These are phyloP conservation scores for Crenuchus spilurus DNA, from an alignment of 2,797 vertebrate species.

Conservation along the genomic window DNA sequence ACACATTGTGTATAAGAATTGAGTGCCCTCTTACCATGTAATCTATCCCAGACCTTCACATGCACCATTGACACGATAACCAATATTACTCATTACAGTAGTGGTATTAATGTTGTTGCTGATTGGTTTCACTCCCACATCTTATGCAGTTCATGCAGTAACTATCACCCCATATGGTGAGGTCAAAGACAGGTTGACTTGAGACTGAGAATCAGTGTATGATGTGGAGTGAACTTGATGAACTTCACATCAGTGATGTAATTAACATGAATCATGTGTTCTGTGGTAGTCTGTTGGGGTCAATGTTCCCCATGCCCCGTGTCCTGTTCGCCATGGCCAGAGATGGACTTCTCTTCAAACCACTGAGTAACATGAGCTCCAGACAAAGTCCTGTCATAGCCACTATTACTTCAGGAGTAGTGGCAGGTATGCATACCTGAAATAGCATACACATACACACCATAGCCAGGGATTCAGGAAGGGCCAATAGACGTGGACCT, in stretches of 20 bases:
- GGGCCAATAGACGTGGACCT: too few relatives aligned
- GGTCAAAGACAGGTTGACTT: not conserved
- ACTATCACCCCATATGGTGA: too few relatives aligned
- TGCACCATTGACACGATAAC: too few relatives aligned
- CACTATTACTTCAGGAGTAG: slow-evolving; percentile 77
- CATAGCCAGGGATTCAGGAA: too few relatives aligned
- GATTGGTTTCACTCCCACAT: too few relatives aligned
- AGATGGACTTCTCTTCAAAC: slow-evolving; percentile 86
- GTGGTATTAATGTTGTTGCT: too few relatives aligned
- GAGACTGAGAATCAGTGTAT: not conserved
- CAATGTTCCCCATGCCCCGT: slow-evolving; percentile 88
- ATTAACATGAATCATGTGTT: not conserved
- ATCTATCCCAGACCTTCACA: too few relatives aligned
- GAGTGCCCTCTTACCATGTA: too few relatives aligned
- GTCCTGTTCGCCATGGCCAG: slow-evolving; percentile 90
- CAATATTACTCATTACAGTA: too few relatives aligned
- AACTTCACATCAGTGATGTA: not conserved
- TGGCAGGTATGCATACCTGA: slow-evolving; percentile 77
- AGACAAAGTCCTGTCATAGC: slow-evolving; percentile 82
- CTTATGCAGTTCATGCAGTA: too few relatives aligned
- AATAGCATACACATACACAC: not conserved
- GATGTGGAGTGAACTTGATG: not conserved
- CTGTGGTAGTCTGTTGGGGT: slow-evolving; percentile 81
- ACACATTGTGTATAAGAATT: too few relatives aligned
- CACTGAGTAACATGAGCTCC: slow-evolving; percentile 77